phyloP scores from a whole-genome alignment of 2,888 invertebrate genomes.

The Lottia gigantea region DNA sequence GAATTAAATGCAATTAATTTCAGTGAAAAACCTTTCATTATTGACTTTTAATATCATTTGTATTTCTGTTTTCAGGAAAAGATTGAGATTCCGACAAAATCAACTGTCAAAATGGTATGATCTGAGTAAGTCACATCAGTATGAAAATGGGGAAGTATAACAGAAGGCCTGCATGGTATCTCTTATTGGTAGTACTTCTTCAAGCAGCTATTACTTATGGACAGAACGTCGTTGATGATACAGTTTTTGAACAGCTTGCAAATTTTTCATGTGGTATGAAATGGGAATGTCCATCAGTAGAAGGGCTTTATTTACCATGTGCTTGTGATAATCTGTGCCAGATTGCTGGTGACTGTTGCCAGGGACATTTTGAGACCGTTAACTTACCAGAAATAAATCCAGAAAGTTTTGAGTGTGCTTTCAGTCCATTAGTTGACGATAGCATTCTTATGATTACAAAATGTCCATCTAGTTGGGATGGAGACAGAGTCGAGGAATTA shows the following conservation, averaged over 20 bases:
- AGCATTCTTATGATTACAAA: not conserved
- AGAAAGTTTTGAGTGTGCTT: not conserved
- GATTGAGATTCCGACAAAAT: too few species aligned
- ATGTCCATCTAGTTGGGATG: not conserved
- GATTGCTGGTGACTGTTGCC: not conserved
- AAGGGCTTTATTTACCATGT: not conserved
- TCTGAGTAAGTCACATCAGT: too few species aligned
- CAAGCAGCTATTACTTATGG: too few species aligned
- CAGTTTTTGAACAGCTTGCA: not conserved
- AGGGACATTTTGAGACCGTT: not conserved
- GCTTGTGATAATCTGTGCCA: not conserved
- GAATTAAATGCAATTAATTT: too few species aligned
- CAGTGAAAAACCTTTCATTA: too few species aligned
- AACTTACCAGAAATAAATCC: not conserved
- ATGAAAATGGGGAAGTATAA: too few species aligned
- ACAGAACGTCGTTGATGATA: not conserved
- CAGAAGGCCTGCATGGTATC: too few species aligned
- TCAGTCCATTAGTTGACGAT: not conserved
- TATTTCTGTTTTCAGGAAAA: too few species aligned
- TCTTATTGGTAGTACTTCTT: too few species aligned
- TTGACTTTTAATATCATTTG: too few species aligned
- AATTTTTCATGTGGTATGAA: not conserved
- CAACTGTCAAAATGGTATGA: too few species aligned
- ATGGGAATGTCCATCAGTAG: not conserved
- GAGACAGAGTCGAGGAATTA: not conserved